Evolutionary conservation across 2,113 vertebrate genomes (phyloP), one percentile per base, ranked within the genome.

Genomic region (Protomyctophum bolini): DNA sequence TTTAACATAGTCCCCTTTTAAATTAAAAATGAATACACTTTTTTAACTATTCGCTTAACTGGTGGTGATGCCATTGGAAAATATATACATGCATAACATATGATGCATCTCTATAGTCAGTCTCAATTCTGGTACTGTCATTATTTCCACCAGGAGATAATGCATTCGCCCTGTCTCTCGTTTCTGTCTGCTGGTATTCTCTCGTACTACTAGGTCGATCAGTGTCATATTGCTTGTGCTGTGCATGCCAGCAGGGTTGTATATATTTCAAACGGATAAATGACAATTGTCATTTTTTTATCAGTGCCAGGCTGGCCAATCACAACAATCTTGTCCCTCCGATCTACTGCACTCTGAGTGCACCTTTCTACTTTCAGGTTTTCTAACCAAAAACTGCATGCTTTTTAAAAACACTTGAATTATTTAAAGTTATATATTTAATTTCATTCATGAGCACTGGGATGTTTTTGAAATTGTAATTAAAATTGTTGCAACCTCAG

Each of bases 41-140:
- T 33, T 71, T 28, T 65, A 72, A 77, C 72, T 63, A 69, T 75
- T 63, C 3, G 48, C 74, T 70, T 21, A 67, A 48, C 54, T 66
- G 51, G 73, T 70, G 50, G 14, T 73, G 52, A 72, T 56, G 64
- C 52, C 58, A 76, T 49, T 75, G 21, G 72, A 81, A 58, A 60
- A 63, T 21, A 5, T 11, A 63, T 12, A 7, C 15, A 7, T 56
- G 55, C n/a, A 56, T 15, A 63, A 21, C 28, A 46, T 49, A 28
- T 45, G 15, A 47, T 49, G 47, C 14, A 41, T 58, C n/a, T 71
- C 52, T 62, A 54, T 56, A 66, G 64, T 69, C 9, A 57, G 12
- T 49, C 63, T 72, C 65, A 14, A 63, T 66, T 63, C 63, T 65
- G 89, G 90, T 93, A 91, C 90, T 72, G 63, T 68, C 56, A 41